A percentile compares a stretch with the other conserved stretches of the same genome.
phyloP scores from a whole-genome alignment of 2,888 invertebrate species.

The Apoda limacodes region DNA sequence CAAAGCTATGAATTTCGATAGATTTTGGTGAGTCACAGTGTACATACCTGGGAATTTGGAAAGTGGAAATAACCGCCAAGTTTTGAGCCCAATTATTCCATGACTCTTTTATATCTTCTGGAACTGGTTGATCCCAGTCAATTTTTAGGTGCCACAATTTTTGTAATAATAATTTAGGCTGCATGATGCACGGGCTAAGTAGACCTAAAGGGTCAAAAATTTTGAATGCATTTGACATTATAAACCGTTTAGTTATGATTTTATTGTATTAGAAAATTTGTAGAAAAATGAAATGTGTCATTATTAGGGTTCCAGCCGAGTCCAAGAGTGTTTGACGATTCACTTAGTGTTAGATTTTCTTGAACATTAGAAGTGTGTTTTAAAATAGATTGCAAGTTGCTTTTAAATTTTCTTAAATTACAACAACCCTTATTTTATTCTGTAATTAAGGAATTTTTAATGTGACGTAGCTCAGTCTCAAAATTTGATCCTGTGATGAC shows the following conservation, averaged over 20 bases:
- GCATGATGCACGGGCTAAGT: too few relatives aligned
- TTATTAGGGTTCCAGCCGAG: slow-evolving; percentile 18
- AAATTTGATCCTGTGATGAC: slow-evolving; percentile 15
- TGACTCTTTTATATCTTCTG: too few relatives aligned
- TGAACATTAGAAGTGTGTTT: slow-evolving; percentile 4
- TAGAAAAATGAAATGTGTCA: slow-evolving; percentile 17
- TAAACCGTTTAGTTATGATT: slow-evolving; percentile 15
- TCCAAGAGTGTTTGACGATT: slow-evolving; percentile 20
- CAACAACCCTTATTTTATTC: slow-evolving; percentile 12
- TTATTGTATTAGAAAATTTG: slow-evolving; percentile 5
- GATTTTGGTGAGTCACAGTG: too few relatives aligned
- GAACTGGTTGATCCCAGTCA: too few relatives aligned
- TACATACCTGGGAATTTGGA: too few relatives aligned
- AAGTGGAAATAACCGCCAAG: too few relatives aligned
- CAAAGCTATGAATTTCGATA: too few relatives aligned
- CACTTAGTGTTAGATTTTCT: slow-evolving; percentile 18
- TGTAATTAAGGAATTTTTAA: slow-evolving; percentile 7
- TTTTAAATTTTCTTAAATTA: slow-evolving; percentile 16
- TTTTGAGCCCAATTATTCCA: too few relatives aligned
- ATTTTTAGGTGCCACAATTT: too few relatives aligned
- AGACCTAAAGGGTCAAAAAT: too few relatives aligned
- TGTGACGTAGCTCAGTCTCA: too few relatives aligned
- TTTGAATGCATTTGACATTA: slow-evolving; percentile 19
- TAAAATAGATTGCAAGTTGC: slow-evolving; percentile 11
- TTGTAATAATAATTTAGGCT: too few relatives aligned